Evolutionary conservation across 1,140 invertebrate species (phyloP), one percentile per base, ranked within the genome.

Genomic region (Sitodiplosis mosellana): DNA sequence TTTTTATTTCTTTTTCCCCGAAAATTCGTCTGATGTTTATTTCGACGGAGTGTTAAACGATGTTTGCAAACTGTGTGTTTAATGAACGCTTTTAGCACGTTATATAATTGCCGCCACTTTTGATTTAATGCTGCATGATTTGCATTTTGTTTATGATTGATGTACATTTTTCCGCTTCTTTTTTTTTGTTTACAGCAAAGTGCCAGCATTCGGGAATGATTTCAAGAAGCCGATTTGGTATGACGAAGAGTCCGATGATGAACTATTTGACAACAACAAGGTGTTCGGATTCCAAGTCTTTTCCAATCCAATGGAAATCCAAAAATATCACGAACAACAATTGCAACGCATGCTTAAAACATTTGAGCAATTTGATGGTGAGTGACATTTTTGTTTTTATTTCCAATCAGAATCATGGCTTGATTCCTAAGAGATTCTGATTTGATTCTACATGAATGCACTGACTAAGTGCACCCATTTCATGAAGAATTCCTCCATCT

Each of bases 321-420:
- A 68, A 48, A 60, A 58, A 38, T 67, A 67, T 53, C 69, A 68
- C 49, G 67, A 69, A 48, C 54, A 62, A 19, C 67, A 69, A 51
- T 53, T 69, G 58, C 61, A 66, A 45, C 56, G 60, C 15, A 51
- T 68, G 27, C 52, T 63, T 37, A 65, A 65, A 44, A 58, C 56
- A 1, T 52, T 68, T 34, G 57, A 58, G 15, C 55, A 63, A n/a
- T 54, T 58, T 34, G 59, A 63, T 15, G 58, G 59, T 58, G 43
- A 40, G 6, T n/a, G 4, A n/a, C n/a, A n/a, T n/a, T n/a, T n/a
- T n/a, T n/a, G n/a, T n/a, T n/a, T n/a, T n/a, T n/a, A n/a, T n/a
- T n/a, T n/a, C n/a, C n/a, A n/a, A n/a, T n/a, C n/a, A n/a, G n/a
- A n/a, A n/a, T n/a, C n/a, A n/a, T n/a, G n/a, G n/a, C 3, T 6